Percentiles rank a stretch among this genome's conserved stretches.
phyloP scores from a whole-genome alignment of 2,113 vertebrate genomes.

The Periophthalmus modestus region DNA sequence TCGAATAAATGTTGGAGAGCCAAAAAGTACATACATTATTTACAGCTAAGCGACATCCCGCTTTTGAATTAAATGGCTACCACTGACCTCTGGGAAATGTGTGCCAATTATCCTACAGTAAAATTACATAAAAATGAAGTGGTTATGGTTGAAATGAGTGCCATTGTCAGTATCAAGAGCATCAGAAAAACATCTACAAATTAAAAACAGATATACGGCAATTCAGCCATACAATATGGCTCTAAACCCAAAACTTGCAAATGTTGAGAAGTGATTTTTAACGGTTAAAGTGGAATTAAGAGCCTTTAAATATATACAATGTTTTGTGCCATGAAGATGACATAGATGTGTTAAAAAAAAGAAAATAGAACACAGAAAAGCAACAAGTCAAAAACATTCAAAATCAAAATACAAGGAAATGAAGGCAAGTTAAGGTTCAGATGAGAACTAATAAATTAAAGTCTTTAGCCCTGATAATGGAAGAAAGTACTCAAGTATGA shows the following conservation, averaged over 20 bases:
- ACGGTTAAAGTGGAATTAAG: slow-evolving; percentile 42
- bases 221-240: background rate
- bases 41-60: slow-evolving; percentile 40
- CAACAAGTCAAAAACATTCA: background rate
- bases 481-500: slow-evolving; percentile 3
- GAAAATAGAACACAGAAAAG: background rate
- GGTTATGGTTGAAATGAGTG: background rate
- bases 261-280: slow-evolving; percentile 13
- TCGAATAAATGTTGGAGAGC: slow-evolving; percentile 32
- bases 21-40: slow-evolving; percentile 55
- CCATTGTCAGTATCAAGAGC: background rate
- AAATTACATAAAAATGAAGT: slow-evolving; percentile 3
- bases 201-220: background rate
- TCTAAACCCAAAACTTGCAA: background rate
- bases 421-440: slow-evolving; percentile 7
- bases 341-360: slow-evolving; percentile 66
- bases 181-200: background rate
- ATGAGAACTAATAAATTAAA: slow-evolving; percentile 1
- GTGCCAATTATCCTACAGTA: background rate
- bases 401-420: background rate
- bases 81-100: background rate
- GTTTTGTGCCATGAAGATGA: slow-evolving; percentile 76
- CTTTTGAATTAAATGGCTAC: background rate
- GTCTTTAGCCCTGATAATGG: slow-evolving; percentile 8
- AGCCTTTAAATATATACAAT: slow-evolving; percentile 81